Evolutionary conservation across 2,113 vertebrate species (phyloP), one percentile per base, ranked within the genome.

Genomic region (Stercorarius parasiticus): DNA sequence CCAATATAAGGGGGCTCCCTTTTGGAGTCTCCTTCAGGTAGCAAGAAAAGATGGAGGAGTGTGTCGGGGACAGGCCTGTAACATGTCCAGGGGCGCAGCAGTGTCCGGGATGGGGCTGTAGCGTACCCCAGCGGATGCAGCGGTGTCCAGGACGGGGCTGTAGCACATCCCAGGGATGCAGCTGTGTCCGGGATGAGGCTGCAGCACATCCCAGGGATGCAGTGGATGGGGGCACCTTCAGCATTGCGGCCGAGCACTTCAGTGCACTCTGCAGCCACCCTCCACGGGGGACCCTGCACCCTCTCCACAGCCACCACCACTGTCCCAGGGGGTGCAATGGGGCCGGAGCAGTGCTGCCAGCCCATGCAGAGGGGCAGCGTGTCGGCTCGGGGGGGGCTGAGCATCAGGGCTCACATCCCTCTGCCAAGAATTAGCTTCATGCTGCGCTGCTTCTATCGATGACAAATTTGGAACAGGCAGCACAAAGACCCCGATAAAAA

Each of bases 231-330:
- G 16, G 14, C 38, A 84, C 11, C 64, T 45, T 43, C 49, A 59
- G 64, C 25, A 15, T 59, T 2, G 3, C 3, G 0, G 0, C 45
- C 0, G 1, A 79, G 56, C 4, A 0, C 30, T 38, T 27, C 49
- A 38, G 66, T 15, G 30, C 26, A 1, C 52, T n/a, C 62, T 64
- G 42, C 52, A 86, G 20, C 30, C 45, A 5, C 7, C 17, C 4
- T 0, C 0, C 4, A 3, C 0, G 0, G 43, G 40, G 34, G 18
- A 5, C 17, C n/a, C 53, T n/a, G 52, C 0, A 1, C 4, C 32
- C 42, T 12, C 52, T 78, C 55, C 3, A 2, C 17, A 58, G 59
- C 64, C 40, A 10, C 45, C 26, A 11, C 4, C 0, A 1, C 59
- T 45, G 71, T n/a, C 26, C 55, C 49, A 8, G 55, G 70, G 29